These are phyloP conservation scores for Colistium nudipinnis DNA, from an alignment of 2,113 vertebrate genomes.

Conservation along the genomic window DNA sequence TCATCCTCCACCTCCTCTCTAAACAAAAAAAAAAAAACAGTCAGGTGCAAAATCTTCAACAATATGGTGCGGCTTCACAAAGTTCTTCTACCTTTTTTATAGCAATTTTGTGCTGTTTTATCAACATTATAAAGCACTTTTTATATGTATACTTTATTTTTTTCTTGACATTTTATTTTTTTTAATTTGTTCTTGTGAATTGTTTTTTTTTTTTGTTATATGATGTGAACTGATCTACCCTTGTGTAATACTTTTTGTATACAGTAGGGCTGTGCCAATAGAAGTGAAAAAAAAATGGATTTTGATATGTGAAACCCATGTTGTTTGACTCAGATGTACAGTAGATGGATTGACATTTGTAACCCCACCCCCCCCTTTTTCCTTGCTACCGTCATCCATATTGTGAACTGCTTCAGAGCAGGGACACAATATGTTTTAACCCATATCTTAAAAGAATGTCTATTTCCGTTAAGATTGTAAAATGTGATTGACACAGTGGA, in stretches of 20 bases:
- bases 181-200: slow-evolving; percentile 77
- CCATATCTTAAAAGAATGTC: slow-evolving; percentile 66
- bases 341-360: slow-evolving; percentile 66
- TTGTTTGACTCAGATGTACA: slow-evolving; percentile 70
- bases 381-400: slow-evolving; percentile 24
- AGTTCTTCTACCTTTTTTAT: slow-evolving; percentile 86
- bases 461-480: slow-evolving; percentile 65
- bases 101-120: slow-evolving; percentile 85
- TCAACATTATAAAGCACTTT: slow-evolving; percentile 85
- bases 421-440: slow-evolving; percentile 46
- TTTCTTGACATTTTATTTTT: slow-evolving; percentile 67
- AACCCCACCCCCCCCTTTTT: slow-evolving; percentile 12
- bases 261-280: slow-evolving; percentile 88
- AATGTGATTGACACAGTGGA: slow-evolving; percentile 42
- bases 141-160: slow-evolving; percentile 81
- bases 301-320: slow-evolving; percentile 74
- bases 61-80: slow-evolving; percentile 85
- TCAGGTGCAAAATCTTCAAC: slow-evolving; percentile 82
- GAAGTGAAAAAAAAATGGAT: slow-evolving; percentile 79
- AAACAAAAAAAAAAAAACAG: slow-evolving; percentile 71
- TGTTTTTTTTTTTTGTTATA: slow-evolving; percentile 77
- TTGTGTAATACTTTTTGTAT: slow-evolving; percentile 86
- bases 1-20: slow-evolving; percentile 61
- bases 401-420: slow-evolving; percentile 56
- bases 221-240: slow-evolving; percentile 86